These are phyloP conservation scores for Lithophane semibrunnea DNA, from an alignment of 2,888 invertebrate species.

Conservation along the genomic window DNA sequence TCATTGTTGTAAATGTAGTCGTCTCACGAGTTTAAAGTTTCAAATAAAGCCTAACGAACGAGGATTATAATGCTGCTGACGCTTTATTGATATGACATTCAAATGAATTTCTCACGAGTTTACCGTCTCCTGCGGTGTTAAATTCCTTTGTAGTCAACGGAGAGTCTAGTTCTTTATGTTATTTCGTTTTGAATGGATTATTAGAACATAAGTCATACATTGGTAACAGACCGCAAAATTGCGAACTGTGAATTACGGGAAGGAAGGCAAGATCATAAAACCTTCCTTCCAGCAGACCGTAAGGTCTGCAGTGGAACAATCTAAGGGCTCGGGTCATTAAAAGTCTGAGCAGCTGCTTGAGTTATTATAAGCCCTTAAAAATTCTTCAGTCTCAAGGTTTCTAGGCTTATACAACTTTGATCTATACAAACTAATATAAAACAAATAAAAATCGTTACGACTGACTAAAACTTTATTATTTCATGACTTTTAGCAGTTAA, in stretches of 20 bases:
- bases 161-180: not conserved
- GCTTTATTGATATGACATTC: slow-evolving; percentile 42
- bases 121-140: slow-evolving; percentile 32
- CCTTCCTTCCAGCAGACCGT: too few species aligned
- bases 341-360: slow-evolving; percentile 8
- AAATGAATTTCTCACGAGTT: slow-evolving; percentile 62
- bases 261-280: not conserved
- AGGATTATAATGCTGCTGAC: slow-evolving; percentile 53
- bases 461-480: slow-evolving; percentile 25
- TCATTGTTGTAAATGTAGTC: slow-evolving; percentile 23
- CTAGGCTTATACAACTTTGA: slow-evolving; percentile 1
- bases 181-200: not conserved
- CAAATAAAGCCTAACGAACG: slow-evolving; percentile 54
- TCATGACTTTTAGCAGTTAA: slow-evolving; percentile 11
- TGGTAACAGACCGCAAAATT: not conserved
- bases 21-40: slow-evolving; percentile 66
- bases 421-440: slow-evolving; percentile 4
- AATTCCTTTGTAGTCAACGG: slow-evolving; percentile 22
- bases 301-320: not conserved
- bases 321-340: slow-evolving; percentile 1
- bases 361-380: slow-evolving; percentile 1
- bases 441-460: slow-evolving; percentile 31
- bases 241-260: not conserved
- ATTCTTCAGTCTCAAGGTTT: slow-evolving; percentile 1
- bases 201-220: not conserved